These are phyloP conservation scores for Rhinoraja longicauda DNA, from an alignment of 2,797 vertebrate genomes.

Conservation along the genomic window DNA sequence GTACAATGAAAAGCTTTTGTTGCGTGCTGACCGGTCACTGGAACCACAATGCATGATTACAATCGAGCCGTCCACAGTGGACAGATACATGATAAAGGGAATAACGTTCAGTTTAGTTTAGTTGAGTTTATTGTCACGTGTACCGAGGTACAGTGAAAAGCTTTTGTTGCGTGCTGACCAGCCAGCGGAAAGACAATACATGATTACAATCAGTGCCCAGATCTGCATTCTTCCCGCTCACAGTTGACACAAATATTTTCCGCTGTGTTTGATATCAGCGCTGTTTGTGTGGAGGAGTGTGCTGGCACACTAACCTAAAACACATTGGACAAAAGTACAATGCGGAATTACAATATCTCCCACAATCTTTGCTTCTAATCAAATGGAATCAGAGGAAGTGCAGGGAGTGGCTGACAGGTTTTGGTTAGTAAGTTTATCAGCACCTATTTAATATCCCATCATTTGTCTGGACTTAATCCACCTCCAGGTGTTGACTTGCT, in stretches of 20 bases:
- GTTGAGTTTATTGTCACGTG: too few relatives aligned
- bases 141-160: too few relatives aligned
- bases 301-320: not conserved
- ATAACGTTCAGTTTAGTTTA: too few relatives aligned
- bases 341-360: not conserved
- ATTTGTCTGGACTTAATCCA: not conserved
- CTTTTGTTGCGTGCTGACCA: too few relatives aligned
- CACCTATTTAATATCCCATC: not conserved
- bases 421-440: not conserved
- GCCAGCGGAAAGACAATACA: too few relatives aligned
- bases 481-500: not conserved
- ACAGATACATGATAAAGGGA: too few relatives aligned
- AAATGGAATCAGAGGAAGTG: not conserved
- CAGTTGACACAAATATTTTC: not conserved
- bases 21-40: too few relatives aligned
- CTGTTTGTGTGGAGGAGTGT: not conserved
- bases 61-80: too few relatives aligned
- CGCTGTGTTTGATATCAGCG: not conserved
- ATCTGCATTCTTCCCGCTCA: not conserved
- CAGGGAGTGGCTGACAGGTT: not conserved
- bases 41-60: too few relatives aligned
- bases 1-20: too few relatives aligned
- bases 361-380: not conserved
- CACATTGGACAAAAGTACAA: not conserved
- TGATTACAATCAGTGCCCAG: too few relatives aligned